Percentiles rank a stretch among this genome's conserved stretches.
These are phyloP conservation scores for Hypanus sabinus DNA, from an alignment of 2,113 vertebrate species.

Conservation along the genomic window DNA sequence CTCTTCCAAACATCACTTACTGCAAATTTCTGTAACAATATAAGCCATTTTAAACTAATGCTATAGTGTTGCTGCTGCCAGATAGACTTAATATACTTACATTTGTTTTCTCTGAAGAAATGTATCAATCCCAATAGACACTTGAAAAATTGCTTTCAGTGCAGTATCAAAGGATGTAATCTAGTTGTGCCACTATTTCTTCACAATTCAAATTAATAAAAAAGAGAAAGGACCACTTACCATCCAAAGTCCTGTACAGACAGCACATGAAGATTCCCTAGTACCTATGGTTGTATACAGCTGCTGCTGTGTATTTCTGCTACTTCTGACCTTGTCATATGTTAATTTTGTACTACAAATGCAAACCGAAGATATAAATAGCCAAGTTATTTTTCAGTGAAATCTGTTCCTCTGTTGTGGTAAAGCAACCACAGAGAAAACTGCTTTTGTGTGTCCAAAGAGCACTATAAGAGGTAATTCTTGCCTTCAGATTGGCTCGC, in stretches of 20 bases:
- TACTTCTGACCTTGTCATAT: background rate
- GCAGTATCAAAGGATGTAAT: background rate
- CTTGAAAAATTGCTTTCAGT: background rate
- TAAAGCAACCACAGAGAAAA: background rate
- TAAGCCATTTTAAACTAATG: too few relatives aligned
- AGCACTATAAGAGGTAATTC: too few relatives aligned
- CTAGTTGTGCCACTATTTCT: background rate
- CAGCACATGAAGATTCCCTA: background rate
- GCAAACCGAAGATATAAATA: background rate
- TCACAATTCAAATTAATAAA: background rate
- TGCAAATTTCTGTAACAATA: too few relatives aligned
- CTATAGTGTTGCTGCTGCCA: background rate
- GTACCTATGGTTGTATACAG: background rate
- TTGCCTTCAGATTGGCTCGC: too few relatives aligned
- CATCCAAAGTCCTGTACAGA: background rate
- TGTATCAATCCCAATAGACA: background rate
- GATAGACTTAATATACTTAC: background rate
- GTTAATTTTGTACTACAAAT: background rate
- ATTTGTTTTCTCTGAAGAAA: background rate
- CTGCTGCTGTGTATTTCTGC: background rate
- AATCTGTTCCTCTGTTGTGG: background rate
- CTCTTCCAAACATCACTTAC: too few relatives aligned
- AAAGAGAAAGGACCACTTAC: background rate
- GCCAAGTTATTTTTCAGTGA: background rate
- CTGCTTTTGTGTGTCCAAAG: background rate